Base-by-base conservation (phyloP, 2,113 vertebrate genomes). In the Aleadryas rufinucha region DNA sequence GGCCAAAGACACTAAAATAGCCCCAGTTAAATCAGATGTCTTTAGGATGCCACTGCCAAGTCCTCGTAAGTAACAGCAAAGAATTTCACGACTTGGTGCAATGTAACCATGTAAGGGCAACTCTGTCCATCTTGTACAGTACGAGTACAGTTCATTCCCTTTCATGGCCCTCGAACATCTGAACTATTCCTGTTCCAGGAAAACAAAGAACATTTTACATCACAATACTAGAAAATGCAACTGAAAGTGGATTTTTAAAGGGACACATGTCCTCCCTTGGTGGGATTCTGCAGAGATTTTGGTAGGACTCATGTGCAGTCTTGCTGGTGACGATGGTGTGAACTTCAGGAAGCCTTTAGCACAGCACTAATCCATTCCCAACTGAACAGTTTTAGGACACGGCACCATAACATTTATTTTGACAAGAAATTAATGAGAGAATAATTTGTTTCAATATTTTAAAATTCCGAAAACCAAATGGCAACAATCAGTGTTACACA, bases 81-180 rank as follows among this genome's bases (percentile, higher is more conserved):
- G 97, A 98, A 97, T 98, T 94, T 97, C 91, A 95, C 9, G 49
- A 97, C 53, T 97, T 94, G 94, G 95, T 97, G 97, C 90, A 97
- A 49, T 85, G 96, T 97, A 97, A 96, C 97, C 97, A 98, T 97
- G 95, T 98, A 98, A 97, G 98, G 98, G 84, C 96, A 98, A 95
- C 77, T 85, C 92, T 91, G 96, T 52, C 92, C 86, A 93, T 84
- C 93, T 57, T 87, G 88, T 93, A 95, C 96, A 95, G 92, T 87
- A 92, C 80, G 6, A 83, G 84, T 94, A 89, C 93, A 96, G 86
- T 53, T 90, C 96, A 91, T 98, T 98, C 93, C 97, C 97, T 98
- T 98, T 97, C 96, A 97, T 98, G 98, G 97, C 83, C 84, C 91
- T 96, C 44, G 17, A 87, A 71, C 86, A 85, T 93, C 84, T 56